Base-by-base conservation (phyloP, 2,888 invertebrate species). In the Rambutsinella grinnellia region DNA sequence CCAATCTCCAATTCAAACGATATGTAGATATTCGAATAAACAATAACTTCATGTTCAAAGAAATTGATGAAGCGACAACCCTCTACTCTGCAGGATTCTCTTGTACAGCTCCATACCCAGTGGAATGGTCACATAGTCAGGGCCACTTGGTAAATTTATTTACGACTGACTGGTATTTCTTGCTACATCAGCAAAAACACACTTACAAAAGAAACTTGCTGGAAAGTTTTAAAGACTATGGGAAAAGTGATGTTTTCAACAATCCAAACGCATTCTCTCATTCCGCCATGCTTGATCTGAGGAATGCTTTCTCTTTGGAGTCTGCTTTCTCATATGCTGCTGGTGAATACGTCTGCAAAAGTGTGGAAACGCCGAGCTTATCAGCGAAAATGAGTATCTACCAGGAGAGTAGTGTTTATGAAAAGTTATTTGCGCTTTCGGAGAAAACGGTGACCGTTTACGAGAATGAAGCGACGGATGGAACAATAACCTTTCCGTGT, bases 81-180 rank as follows among this genome's bases (percentile, higher is more conserved):
- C n/a, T n/a, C n/a, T n/a, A n/a, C n/a, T 47, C 57, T 0, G 57
- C 72, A 2, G 28, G 27, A 46, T 60, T 78, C 60, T 19, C 24
- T 10, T 78, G 78, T 24, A 49, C 8, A n/a, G 72, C 78, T 17
- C 53, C 74, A 2, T 74, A 69, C 26, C 78, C 78, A 1, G 57
- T 74, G 0, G 62, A 72, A 74, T 78, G 78, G 78, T 57, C 23
- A 10, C 69, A 68, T 60, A 46, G 44, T 2, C 67, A 78, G n/a
- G 58, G 63, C 27, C 47, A 72, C n/a, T n/a, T n/a, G 77, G 77
- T 72, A 21, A n/a, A 23, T 44, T n/a, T 28, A n/a, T n/a, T n/a
- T n/a, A n/a, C n/a, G n/a, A n/a, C n/a, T n/a, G n/a, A n/a, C n/a
- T n/a, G n/a, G n/a, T n/a, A n/a, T n/a, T n/a, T n/a, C n/a, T n/a